A percentile compares a stretch with the other conserved stretches of the same genome.
Conservation (phyloP, 2,888 invertebrate species). For the Ophion slaviceki region DNA sequence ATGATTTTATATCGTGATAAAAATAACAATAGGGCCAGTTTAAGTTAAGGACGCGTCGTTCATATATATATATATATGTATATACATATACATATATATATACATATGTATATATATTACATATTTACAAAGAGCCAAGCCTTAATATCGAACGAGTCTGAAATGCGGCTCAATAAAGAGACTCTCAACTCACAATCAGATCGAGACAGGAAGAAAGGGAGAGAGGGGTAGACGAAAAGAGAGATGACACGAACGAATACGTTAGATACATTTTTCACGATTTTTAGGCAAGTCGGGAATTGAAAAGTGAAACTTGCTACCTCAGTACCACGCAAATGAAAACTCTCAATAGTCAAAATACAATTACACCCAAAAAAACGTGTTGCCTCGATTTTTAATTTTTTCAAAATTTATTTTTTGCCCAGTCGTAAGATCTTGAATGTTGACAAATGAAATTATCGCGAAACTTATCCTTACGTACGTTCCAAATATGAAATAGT, state of each 20-base stretch:
- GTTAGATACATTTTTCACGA: background rate
- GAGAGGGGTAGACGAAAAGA: background rate
- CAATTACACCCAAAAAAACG: background rate
- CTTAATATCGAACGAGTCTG: conserved; percentile 36
- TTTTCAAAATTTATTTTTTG: background rate
- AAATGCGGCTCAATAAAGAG: background rate
- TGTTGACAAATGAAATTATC: background rate
- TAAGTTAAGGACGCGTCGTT: conserved; percentile 59
- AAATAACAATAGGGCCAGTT: conserved; percentile 78
- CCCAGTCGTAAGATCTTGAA: background rate
- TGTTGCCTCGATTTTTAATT: background rate
- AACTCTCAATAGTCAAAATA: background rate
- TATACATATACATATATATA: conserved; percentile 59
- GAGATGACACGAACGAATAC: background rate
- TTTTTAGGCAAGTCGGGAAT: background rate
- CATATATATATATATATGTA: conserved; percentile 35
- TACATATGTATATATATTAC: conserved; percentile 53
- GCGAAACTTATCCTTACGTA: background rate
- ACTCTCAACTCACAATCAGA: background rate
- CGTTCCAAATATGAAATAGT: background rate
- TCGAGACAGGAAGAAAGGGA: background rate
- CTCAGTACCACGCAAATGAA: background rate
- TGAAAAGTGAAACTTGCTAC: background rate
- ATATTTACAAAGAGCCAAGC: conserved; percentile 62
- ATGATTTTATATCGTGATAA: conserved; percentile 75